These are phyloP conservation scores for Eumerus sabulonum DNA, from an alignment of 2,888 invertebrate species.

Conservation along the genomic window DNA sequence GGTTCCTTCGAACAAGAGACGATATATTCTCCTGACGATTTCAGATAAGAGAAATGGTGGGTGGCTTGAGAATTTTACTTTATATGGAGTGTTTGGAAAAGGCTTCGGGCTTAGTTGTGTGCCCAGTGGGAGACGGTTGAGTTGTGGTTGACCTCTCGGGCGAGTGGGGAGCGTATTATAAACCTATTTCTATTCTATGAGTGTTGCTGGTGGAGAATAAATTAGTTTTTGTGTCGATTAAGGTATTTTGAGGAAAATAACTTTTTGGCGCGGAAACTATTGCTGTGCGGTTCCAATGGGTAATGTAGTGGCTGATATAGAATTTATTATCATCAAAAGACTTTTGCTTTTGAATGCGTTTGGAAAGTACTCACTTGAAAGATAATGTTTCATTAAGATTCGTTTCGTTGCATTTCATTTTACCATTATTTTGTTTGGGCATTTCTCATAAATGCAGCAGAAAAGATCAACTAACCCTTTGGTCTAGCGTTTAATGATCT, in stretches of 20 bases:
- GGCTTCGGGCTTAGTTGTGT: slow-evolving; percentile 35
- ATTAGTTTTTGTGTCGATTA: slow-evolving; percentile 21
- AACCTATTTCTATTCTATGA: slow-evolving; percentile 57
- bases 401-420: no score
- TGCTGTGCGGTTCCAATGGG: no score
- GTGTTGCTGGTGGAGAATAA: slow-evolving; percentile 36
- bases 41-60: slow-evolving; percentile 36
- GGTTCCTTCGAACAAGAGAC: slow-evolving; percentile 23
- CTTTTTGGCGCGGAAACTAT: background rate
- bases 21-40: slow-evolving; percentile 31
- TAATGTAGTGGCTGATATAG: no score
- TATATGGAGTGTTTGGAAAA: background rate
- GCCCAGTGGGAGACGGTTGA: slow-evolving; percentile 35
- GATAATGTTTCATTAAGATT: no score
- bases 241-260: background rate
- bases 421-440: no score
- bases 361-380: no score
- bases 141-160: slow-evolving; percentile 31
- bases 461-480: no score
- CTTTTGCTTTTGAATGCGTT: no score
- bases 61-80: slow-evolving; percentile 2
- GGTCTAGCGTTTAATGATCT: no score
- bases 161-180: slow-evolving; percentile 31
- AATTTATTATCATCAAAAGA: no score
- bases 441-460: no score